Percentiles rank a stretch among this genome's conserved stretches.
Conservation (phyloP, 2,113 vertebrate genomes). For the Pseudolaguvia tuberculata region DNA sequence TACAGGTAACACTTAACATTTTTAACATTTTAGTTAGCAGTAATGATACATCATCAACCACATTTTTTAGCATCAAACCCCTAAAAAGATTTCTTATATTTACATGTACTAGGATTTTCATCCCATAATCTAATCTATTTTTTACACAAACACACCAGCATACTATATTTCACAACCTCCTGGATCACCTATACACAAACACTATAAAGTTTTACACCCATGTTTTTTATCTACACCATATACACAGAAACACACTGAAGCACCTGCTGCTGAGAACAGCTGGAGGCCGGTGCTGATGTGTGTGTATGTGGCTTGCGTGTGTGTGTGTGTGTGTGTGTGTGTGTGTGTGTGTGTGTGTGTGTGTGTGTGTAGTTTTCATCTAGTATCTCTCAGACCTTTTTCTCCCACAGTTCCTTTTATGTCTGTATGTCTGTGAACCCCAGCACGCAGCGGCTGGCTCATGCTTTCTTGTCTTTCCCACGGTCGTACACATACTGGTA, state of each 20-base stretch:
- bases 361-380: conserved; percentile 30
- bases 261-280: conserved; percentile 72
- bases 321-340: conserved; percentile 21
- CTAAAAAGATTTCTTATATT: no score
- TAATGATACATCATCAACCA: no score
- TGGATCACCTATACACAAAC: conserved; percentile 15
- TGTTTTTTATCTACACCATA: conserved; percentile 4
- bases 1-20: no score
- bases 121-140: neutral
- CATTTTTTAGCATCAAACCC: no score
- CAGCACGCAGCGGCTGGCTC: conserved; percentile 15
- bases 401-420: conserved; percentile 31
- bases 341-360: conserved; percentile 15
- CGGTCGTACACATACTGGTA: conserved; percentile 8
- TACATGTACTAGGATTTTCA: neutral
- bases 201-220: conserved; percentile 1
- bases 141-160: neutral
- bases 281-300: conserved; percentile 62
- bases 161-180: neutral
- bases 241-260: conserved; percentile 41
- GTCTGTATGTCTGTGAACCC: conserved; percentile 23
- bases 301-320: conserved; percentile 25
- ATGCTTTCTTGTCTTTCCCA: conserved; percentile 21
- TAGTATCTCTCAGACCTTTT: conserved; percentile 32
- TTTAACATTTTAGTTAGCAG: no score